Conservation (phyloP, 2,113 vertebrate genomes). For the Labeo catla region DNA sequence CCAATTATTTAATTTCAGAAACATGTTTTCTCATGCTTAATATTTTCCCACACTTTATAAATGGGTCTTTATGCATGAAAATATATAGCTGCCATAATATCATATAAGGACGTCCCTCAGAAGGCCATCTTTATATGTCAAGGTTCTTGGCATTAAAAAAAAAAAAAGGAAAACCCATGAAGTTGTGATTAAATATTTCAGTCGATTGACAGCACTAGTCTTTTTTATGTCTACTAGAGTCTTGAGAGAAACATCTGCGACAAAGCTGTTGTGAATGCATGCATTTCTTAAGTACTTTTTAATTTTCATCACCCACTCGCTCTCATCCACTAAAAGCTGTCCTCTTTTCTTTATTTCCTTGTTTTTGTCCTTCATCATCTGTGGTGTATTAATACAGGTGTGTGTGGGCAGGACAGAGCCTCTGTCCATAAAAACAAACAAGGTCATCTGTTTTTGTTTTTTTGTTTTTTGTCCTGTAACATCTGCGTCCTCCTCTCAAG, state of each 20-base stretch:
- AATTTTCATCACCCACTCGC: background rate
- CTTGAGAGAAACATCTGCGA: background rate
- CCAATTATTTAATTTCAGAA: too few species aligned
- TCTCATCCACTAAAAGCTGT: background rate
- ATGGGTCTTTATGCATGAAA: too few species aligned
- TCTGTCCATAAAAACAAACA: constrained; percentile 20
- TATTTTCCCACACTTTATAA: too few species aligned
- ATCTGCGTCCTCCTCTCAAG: constrained; percentile 10
- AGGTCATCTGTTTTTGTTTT: constrained; percentile 16
- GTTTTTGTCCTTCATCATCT: constrained; percentile 24
- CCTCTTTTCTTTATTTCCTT: background rate
- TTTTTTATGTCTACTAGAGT: background rate
- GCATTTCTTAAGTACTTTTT: background rate
- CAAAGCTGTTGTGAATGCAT: background rate
- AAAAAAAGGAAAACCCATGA: background rate
- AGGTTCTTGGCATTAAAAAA: background rate
- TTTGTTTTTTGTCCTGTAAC: background rate
- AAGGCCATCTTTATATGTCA: too few species aligned
- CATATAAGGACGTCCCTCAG: too few species aligned
- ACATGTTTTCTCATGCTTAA: too few species aligned
- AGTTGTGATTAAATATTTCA: background rate
- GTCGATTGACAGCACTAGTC: background rate
- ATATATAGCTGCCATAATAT: too few species aligned
- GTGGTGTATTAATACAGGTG: background rate
- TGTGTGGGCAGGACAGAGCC: background rate